Percentiles rank a stretch among this genome's conserved stretches.
Evolutionary conservation across 2,797 vertebrate species (phyloP).

Genomic region (Tenualosa ilisha): DNA sequence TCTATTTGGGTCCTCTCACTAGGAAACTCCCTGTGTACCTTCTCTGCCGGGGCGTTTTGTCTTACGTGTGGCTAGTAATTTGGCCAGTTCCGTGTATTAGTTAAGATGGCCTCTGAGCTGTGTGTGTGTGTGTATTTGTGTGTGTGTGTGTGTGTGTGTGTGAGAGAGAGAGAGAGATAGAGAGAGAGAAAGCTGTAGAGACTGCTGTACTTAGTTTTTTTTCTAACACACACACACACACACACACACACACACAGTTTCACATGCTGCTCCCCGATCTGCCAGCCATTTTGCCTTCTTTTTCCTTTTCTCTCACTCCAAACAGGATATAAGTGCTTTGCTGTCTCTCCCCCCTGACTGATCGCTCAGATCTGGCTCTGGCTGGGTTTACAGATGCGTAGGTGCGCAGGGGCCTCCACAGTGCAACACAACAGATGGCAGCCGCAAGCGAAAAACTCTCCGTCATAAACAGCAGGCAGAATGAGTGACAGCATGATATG

Average conservation of each 20-base stretch:
- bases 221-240: background rate
- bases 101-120: constrained; percentile 34
- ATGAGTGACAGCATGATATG: background rate
- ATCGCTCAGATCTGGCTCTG: background rate
- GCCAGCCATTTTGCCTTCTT: background rate
- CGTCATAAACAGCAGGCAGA: constrained; percentile 6
- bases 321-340: constrained; percentile 11
- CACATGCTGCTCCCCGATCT: background rate
- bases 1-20: constrained; percentile 45
- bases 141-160: background rate
- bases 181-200: background rate
- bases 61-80: constrained; percentile 48
- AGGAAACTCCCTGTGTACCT: constrained; percentile 52
- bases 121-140: background rate
- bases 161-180: no score
- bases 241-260: no score
- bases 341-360: background rate
- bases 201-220: background rate
- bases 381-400: background rate
- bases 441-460: constrained; percentile 2
- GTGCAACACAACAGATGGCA: background rate
- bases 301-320: background rate
- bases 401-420: background rate
- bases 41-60: constrained; percentile 30
- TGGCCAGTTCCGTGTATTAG: constrained; percentile 29